Base-by-base conservation (phyloP, 2,113 vertebrate species). In the Theristicus caerulescens region DNA sequence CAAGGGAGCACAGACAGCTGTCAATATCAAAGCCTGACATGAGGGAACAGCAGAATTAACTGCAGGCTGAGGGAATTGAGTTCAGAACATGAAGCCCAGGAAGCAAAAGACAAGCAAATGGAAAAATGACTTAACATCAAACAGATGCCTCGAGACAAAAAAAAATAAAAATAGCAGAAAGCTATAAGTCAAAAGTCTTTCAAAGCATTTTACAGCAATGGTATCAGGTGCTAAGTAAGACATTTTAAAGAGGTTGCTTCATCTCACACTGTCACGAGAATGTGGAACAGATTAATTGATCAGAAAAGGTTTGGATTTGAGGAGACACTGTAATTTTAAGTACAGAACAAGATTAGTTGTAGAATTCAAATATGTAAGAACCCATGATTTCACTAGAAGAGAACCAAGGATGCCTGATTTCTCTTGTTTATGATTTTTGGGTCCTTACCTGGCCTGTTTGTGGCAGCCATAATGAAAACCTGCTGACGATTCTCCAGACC, bases 401-500 rank as follows among this genome's bases (percentile, higher is more conserved):
- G 44, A 72, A 72, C 4, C 17, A 87, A 70, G 15, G 42, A 44
- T 0, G 0, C 6, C 4, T 18, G 3, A 36, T 49, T 69, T 29
- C 20, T 71, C 12, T 38, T 44, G 8, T 57, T 71, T n/a, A 15
- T 54, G 54, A 34, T 16, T 79, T 67, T 22, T 72, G 22, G 19
- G 32, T 91, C 42, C 96, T 97, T 71, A 99, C 99, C 99, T 98
- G 99, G 99, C 80, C 99, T 98, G 97, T 99, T 99, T 34, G 99
- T 99, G 27, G 99, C 99, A 57, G 99, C 99, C 99, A 99, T 99
- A 84, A 99, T 99, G 97, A 99, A 99, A 51, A 99, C 99, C 91
- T 99, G 99, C 46, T 97, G 98, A 13, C 99, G 98, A 6, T 98
- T 93, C 98, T 99, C 99, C 71, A 99, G 95, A 38, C 99, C 99